Evolutionary conservation across 2,888 invertebrate genomes (phyloP).

Genomic region (Amblyjoppa fuscipennis): DNA sequence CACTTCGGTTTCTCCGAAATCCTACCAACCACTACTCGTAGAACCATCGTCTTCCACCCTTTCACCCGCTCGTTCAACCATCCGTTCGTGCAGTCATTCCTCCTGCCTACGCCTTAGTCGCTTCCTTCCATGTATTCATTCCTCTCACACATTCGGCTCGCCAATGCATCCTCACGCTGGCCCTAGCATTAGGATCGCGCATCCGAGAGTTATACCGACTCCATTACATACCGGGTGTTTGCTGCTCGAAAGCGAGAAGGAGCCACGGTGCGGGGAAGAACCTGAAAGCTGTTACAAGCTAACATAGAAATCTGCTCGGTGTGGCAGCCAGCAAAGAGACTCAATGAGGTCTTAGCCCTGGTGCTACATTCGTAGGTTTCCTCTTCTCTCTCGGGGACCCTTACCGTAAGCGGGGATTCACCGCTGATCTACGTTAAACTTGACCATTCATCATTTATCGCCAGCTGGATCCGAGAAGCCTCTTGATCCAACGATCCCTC

Average conservation of each 20-base stretch:
- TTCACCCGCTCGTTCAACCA: not conserved
- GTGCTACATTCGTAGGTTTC: not conserved
- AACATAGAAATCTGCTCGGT: conserved; percentile 11
- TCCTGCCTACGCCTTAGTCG: not conserved
- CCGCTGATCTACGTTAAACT: conserved; percentile 34
- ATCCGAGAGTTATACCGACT: conserved; percentile 47
- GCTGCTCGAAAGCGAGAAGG: conserved; percentile 38
- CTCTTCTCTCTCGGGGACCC: not conserved
- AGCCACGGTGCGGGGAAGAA: not conserved
- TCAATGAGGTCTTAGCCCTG: not conserved
- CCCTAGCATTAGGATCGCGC: conserved; percentile 8
- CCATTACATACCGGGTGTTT: conserved; percentile 59
- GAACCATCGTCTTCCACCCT: conserved; percentile 28
- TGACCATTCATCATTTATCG: conserved; percentile 34
- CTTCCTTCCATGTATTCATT: not conserved
- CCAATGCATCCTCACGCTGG: conserved; percentile 27
- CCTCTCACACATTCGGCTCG: not conserved
- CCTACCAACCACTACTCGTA: conserved; percentile 5
- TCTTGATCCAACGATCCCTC: not conserved
- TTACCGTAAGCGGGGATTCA: conserved; percentile 21
- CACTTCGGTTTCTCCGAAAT: conserved; percentile 25
- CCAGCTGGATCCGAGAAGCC: not conserved
- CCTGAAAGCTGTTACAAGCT: conserved; percentile 1
- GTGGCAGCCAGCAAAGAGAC: conserved; percentile 10
- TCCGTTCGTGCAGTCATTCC: conserved; percentile 20